phyloP scores from a whole-genome alignment of 2,888 invertebrate genomes.

The Fragum whitleyi region DNA sequence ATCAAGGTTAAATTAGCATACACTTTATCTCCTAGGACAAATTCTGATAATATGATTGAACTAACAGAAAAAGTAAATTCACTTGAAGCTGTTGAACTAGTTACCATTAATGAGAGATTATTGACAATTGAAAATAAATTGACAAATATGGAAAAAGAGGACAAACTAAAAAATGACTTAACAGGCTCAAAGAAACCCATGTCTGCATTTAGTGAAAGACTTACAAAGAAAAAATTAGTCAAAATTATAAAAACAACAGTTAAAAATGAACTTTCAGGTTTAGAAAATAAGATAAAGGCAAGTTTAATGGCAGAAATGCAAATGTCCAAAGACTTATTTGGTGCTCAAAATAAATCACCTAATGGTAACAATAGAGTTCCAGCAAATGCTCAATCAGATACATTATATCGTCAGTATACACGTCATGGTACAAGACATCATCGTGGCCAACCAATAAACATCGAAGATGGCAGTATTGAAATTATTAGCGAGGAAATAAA shows the following conservation, averaged over 20 bases:
- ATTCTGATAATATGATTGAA: background rate
- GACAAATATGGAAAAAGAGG: background rate
- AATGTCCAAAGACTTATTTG: background rate
- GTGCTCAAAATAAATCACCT: background rate
- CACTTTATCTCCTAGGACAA: conserved; percentile 4
- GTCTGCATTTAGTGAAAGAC: background rate
- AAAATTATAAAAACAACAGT: conserved; percentile 21
- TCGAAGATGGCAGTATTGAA: background rate
- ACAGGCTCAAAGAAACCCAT: background rate
- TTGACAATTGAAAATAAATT: background rate
- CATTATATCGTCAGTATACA: conserved; percentile 10
- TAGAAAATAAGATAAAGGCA: conserved; percentile 1
- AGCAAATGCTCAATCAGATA: conserved; percentile 14
- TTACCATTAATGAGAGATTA: conserved; percentile 3
- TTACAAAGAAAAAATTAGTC: background rate
- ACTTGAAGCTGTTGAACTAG: conserved; percentile 1
- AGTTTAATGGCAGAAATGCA: conserved; percentile 6
- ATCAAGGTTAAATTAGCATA: conserved; percentile 47
- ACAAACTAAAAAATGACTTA: background rate
- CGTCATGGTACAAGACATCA: background rate
- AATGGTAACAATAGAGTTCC: background rate
- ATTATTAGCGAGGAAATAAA: background rate
- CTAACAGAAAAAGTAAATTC: background rate
- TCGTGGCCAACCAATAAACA: background rate
- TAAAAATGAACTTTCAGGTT: background rate